A percentile compares a stretch with the other conserved stretches of the same genome.
Conservation (phyloP, 2,888 invertebrate species). For the Sphaeridia pumilis region DNA sequence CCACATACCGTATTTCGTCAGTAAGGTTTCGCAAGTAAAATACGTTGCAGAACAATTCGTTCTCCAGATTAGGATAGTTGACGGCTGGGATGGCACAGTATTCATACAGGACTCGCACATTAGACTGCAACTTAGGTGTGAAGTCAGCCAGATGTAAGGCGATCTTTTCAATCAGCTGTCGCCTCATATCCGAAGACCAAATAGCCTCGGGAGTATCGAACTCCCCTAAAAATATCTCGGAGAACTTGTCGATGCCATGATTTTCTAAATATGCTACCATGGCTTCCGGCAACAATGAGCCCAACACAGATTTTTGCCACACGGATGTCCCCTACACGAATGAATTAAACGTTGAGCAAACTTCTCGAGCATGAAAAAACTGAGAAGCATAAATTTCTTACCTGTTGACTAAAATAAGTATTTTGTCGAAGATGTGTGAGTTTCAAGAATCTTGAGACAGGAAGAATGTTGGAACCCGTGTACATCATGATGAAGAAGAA, state of each 20-base stretch:
- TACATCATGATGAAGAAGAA: conserved; percentile 99
- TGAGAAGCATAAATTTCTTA: too few species aligned
- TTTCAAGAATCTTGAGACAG: conserved; percentile 86
- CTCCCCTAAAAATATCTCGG: conserved; percentile 93
- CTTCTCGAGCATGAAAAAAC: too few species aligned
- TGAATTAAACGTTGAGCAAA: too few species aligned
- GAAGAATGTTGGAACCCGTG: conserved; percentile 93
- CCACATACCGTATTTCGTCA: conserved; percentile 29
- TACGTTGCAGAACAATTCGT: conserved; percentile 96
- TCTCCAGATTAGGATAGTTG: conserved; percentile 83
- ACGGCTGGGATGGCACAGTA: conserved; percentile 91
- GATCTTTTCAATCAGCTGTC: conserved; percentile 91
- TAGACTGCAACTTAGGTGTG: conserved; percentile 82
- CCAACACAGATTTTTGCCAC: conserved; percentile 34
- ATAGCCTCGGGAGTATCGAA: conserved; percentile 99
- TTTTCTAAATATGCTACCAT: conserved; percentile 99
- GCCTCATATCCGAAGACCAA: conserved; percentile 95
- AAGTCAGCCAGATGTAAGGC: conserved; percentile 97
- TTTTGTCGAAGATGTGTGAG: conserved; percentile 57
- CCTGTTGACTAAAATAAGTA: conserved; percentile 34
- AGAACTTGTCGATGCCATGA: conserved; percentile 95
- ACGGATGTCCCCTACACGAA: conserved; percentile 32
- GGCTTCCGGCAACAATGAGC: conserved; percentile 75
- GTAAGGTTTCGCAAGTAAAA: conserved; percentile 87
- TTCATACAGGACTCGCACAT: conserved; percentile 87